phyloP scores from a whole-genome alignment of 2,113 vertebrate species.

The Oceanodroma tethys region DNA sequence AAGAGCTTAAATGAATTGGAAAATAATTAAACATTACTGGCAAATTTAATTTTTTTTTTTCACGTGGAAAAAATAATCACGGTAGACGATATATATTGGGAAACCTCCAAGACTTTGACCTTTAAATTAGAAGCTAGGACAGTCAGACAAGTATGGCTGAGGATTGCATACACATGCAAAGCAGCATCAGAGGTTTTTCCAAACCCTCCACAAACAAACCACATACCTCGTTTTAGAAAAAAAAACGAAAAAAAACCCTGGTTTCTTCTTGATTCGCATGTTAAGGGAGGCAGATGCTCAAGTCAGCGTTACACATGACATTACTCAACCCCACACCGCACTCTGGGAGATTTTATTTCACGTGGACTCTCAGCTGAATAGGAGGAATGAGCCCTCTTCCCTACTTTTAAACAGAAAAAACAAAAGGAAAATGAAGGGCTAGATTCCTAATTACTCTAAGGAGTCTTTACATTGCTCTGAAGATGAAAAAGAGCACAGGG shows the following conservation, averaged over 20 bases:
- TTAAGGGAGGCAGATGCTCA: slow-evolving; percentile 31
- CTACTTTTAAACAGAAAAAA: background rate
- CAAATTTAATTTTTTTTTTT: background rate
- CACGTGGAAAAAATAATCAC: background rate
- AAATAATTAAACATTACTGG: background rate
- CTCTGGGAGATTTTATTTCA: slow-evolving; percentile 16
- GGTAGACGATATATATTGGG: slow-evolving; percentile 1
- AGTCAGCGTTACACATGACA: background rate
- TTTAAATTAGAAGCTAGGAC: slow-evolving; percentile 39
- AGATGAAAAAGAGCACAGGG: background rate
- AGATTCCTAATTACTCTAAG: background rate
- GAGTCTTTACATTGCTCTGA: background rate
- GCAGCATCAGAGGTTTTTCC: slow-evolving; percentile 20
- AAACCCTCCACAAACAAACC: background rate
- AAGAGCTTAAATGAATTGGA: background rate
- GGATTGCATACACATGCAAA: background rate
- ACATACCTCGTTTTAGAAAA: background rate
- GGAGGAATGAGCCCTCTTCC: background rate
- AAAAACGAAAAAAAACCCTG: background rate
- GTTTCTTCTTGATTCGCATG: background rate
- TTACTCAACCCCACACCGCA: slow-evolving; percentile 9
- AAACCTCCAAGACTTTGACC: slow-evolving; percentile 49
- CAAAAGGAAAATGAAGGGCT: background rate
- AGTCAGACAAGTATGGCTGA: background rate
- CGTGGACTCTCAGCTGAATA: background rate